Conservation (phyloP, 2,113 vertebrate species). For the Chionodraco myersi region DNA sequence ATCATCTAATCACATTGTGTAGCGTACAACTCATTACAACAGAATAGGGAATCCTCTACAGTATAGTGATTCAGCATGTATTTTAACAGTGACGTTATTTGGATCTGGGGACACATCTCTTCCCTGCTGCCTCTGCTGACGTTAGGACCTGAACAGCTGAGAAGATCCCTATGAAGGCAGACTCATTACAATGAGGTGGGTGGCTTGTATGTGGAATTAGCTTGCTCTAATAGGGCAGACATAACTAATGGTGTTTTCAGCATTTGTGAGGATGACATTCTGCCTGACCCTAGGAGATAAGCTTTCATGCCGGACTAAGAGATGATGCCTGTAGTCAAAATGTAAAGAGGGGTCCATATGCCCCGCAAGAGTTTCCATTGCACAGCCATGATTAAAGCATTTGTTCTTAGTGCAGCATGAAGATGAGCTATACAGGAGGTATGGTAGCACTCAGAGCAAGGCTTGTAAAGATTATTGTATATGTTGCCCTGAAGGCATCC, state of each 20-base stretch:
- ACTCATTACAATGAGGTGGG: conserved; percentile 64
- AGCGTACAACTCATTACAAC: conserved; percentile 19
- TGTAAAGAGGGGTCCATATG: conserved; percentile 21
- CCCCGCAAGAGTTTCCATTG: conserved; percentile 22
- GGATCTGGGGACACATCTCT: conserved; percentile 51
- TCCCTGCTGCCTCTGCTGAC: conserved; percentile 47
- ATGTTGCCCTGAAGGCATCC: conserved; percentile 41
- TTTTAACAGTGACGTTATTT: conserved; percentile 50
- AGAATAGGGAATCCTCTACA: conserved; percentile 16
- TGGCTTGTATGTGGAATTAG: conserved; percentile 71
- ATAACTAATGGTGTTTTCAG: conserved; percentile 69
- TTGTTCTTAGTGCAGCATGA: conserved; percentile 42
- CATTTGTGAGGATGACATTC: conserved; percentile 67
- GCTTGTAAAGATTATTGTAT: conserved; percentile 27
- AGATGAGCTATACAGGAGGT: conserved; percentile 48
- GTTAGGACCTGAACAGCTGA: conserved; percentile 35
- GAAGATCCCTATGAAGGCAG: conserved; percentile 20
- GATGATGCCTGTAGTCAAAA: conserved; percentile 45
- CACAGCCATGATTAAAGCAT: conserved; percentile 40
- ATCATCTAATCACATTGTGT: not conserved
- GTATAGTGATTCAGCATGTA: conserved; percentile 35
- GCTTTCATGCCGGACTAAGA: conserved; percentile 55
- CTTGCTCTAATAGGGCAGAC: conserved; percentile 60
- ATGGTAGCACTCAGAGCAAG: conserved; percentile 4
- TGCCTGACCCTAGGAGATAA: conserved; percentile 66